A percentile compares a stretch with the other conserved stretches of the same genome.
These are phyloP conservation scores for Oryzias woworae DNA, from an alignment of 2,113 vertebrate species.

Conservation along the genomic window DNA sequence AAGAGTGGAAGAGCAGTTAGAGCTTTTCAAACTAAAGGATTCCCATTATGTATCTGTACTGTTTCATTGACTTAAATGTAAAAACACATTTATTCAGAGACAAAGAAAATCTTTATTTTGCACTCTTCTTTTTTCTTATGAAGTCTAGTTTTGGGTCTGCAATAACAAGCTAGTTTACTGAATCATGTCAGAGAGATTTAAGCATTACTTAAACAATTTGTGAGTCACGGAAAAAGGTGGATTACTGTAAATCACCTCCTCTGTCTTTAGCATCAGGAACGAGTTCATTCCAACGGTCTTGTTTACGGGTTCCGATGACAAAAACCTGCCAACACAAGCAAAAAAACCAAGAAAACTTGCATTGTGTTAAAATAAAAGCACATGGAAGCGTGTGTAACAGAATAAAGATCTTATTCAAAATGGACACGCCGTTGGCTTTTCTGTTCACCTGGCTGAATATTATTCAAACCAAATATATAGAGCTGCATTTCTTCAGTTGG, in stretches of 20 bases:
- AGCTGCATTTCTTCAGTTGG: slow-evolving; percentile 20
- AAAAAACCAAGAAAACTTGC: slow-evolving; percentile 1
- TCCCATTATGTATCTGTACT: no score
- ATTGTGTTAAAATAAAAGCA: slow-evolving; percentile 47
- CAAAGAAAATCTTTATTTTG: slow-evolving; percentile 54
- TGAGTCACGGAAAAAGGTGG: slow-evolving; percentile 31
- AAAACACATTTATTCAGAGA: neutral
- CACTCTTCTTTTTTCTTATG: neutral
- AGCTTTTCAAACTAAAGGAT: slow-evolving; percentile 31
- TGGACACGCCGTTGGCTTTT: slow-evolving; percentile 8
- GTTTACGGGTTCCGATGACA: slow-evolving; percentile 18
- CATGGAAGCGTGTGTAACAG: slow-evolving; percentile 45
- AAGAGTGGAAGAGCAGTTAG: slow-evolving; percentile 28
- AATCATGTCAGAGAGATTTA: slow-evolving; percentile 7
- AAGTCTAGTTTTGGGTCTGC: neutral
- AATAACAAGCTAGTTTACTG: slow-evolving; percentile 9
- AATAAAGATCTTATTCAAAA: slow-evolving; percentile 53
- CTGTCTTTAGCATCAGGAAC: neutral
- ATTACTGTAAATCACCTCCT: slow-evolving; percentile 19
- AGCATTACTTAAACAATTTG: slow-evolving; percentile 18
- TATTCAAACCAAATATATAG: neutral
- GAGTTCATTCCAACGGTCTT: slow-evolving; percentile 11
- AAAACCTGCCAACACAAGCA: slow-evolving; percentile 33
- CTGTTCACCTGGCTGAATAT: neutral
- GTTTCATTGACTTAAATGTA: slow-evolving; percentile 29